phyloP scores from a whole-genome alignment of 2,113 vertebrate species.

The Tonatia bakeri region DNA sequence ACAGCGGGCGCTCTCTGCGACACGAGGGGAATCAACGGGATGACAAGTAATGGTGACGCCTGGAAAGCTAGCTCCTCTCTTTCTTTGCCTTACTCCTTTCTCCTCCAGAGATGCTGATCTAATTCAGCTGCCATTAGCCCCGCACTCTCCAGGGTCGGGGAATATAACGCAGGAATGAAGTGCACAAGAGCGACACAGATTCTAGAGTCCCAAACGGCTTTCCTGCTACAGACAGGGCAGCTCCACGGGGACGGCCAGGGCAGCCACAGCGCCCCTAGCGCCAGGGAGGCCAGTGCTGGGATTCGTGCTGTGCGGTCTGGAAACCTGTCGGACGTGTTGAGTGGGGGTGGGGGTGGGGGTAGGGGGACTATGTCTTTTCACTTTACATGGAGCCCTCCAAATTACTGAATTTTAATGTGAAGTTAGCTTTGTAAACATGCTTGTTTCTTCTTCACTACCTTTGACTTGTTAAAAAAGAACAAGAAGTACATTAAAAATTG shows the following conservation, averaged over 20 bases:
- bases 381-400: neutral
- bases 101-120: neutral
- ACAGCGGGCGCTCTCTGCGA: neutral
- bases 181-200: too few species aligned
- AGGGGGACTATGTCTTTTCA: neutral
- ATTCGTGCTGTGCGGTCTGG: fast-evolving
- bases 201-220: neutral
- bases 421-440: constrained; percentile 5
- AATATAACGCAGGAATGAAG: neutral
- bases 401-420: neutral
- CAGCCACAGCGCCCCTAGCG: fast-evolving
- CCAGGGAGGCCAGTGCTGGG: neutral
- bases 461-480: constrained; percentile 7
- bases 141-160: neutral
- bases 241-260: fast-evolving
- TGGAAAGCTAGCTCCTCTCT: neutral
- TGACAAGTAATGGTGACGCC: neutral
- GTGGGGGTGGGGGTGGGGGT: neutral
- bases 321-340: neutral
- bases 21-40: neutral
- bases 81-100: neutral
- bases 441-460: neutral
- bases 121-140: neutral
- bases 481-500: neutral
- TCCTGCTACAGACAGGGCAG: neutral